Evolutionary conservation across 2,888 invertebrate genomes (phyloP).

Genomic region (Scrobipalpa atriplicella): DNA sequence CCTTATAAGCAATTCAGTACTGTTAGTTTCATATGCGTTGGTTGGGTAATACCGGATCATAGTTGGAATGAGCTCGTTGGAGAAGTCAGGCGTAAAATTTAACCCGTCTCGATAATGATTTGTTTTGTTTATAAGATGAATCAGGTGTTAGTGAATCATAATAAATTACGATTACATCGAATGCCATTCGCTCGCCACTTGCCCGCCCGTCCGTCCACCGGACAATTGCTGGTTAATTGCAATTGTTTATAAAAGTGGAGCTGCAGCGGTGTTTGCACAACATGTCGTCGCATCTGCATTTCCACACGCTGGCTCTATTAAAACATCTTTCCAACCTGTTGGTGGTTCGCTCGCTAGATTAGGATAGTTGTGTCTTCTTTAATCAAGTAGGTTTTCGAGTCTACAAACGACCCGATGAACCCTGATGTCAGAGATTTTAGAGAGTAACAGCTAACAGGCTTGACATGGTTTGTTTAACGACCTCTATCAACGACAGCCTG

Average conservation of each 20-base stretch:
- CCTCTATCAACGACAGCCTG: too few relatives aligned
- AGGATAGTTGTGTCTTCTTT: too few relatives aligned
- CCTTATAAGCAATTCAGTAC: slow-evolving; percentile 37
- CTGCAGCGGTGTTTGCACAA: slow-evolving; percentile 60
- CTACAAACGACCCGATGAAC: too few relatives aligned
- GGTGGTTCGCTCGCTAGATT: background rate
- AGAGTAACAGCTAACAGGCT: too few relatives aligned
- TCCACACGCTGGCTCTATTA: slow-evolving; percentile 39
- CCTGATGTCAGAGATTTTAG: too few relatives aligned
- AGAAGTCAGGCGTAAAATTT: background rate
- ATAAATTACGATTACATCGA: slow-evolving; percentile 21
- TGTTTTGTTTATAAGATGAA: background rate
- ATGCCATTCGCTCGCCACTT: slow-evolving; percentile 16
- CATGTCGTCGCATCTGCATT: slow-evolving; percentile 48
- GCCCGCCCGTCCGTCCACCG: slow-evolving; percentile 29
- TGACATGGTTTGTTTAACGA: too few relatives aligned
- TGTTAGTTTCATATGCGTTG: slow-evolving; percentile 20
- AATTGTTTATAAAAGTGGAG: slow-evolving; percentile 70
- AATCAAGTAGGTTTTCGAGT: too few relatives aligned
- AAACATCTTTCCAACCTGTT: slow-evolving; percentile 34
- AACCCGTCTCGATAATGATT: background rate
- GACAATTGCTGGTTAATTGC: slow-evolving; percentile 75
- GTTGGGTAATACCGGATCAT: slow-evolving; percentile 16
- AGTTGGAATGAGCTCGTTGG: background rate
- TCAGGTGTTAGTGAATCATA: background rate